phyloP scores from a whole-genome alignment of 2,797 vertebrate genomes.

The Xiphorhynchus erythropygius region DNA sequence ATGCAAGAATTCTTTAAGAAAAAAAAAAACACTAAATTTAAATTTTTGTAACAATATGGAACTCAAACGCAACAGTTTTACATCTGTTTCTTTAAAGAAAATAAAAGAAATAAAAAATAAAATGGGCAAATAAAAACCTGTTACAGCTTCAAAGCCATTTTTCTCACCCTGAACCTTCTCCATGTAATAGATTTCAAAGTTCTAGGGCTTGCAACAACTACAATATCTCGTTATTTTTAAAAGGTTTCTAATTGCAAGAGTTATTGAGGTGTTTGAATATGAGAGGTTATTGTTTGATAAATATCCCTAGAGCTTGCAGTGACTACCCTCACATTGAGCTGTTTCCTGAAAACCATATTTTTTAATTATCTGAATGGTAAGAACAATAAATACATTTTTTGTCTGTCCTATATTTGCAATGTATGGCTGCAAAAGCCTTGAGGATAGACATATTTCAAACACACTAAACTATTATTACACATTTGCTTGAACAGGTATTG shows the following conservation, averaged over 20 bases:
- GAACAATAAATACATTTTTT: not conserved
- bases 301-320: not conserved
- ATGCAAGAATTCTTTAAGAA: not conserved
- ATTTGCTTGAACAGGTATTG: not conserved
- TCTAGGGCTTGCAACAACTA: not conserved
- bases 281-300: not conserved
- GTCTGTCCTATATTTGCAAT: not conserved
- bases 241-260: not conserved
- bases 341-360: not conserved
- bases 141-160: not conserved
- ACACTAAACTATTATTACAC: not conserved
- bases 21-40: not conserved
- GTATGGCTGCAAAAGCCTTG: not conserved
- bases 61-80: not conserved
- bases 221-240: not conserved
- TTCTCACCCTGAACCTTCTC: not conserved
- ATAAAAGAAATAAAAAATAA: too few relatives aligned
- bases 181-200: not conserved
- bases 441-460: not conserved
- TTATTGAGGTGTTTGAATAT: not conserved
- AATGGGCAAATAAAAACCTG: not conserved
- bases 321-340: not conserved
- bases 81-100: not conserved
- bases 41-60: not conserved
- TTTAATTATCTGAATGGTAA: not conserved